Evolutionary conservation across 2,888 invertebrate species (phyloP), one percentile per base, ranked within the genome.

Genomic region (Sarcophaga caerulescens): DNA sequence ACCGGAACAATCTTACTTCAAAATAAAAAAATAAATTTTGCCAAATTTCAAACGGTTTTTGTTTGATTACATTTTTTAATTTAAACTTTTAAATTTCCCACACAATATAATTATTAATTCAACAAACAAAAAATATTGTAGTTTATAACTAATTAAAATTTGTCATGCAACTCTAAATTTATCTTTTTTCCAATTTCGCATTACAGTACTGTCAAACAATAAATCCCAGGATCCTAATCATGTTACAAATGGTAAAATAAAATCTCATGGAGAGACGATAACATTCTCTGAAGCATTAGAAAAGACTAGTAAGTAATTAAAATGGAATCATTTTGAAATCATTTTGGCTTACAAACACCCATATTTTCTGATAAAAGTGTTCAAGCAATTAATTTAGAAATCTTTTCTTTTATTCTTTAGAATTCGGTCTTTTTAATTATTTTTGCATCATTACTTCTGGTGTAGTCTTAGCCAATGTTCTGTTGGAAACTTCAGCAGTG

Each of bases 341-440:
- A 63, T 19, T 73, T 44, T 5, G 14, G 4, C 44, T 1, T 25
- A 6, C n/a, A 23, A 45, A 21, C 4, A 57, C 1, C 8, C 44
- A n/a, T 35, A 44, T 19, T n/a, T 71, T 11, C 57, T 65, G 63
- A 63, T 14, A 19, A 10, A 62, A 45, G 21, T 44, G 45, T 21
- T 11, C 44, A 77, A 76, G 68, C 35, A 57, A 45, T 76, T 47
- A 52, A 60, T 35, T 8, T 35, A 8, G 35, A 35, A 35, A 35
- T 10, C 35, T 23, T 63, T 78, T 47, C n/a, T 77, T 21, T 25
- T 52, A 12, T 75, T 52, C 88, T 88, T 44, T 84, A 94, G 94
- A 94, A 68, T 94, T 93, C 90, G 94, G 94, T 17, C 92, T 92
- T 88, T 94, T 94, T 89, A 94, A 94, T 89, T 92, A 93, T 69